Evolutionary conservation across 2,888 invertebrate genomes (phyloP).

Genomic region (Pristionchus exspectatus): DNA sequence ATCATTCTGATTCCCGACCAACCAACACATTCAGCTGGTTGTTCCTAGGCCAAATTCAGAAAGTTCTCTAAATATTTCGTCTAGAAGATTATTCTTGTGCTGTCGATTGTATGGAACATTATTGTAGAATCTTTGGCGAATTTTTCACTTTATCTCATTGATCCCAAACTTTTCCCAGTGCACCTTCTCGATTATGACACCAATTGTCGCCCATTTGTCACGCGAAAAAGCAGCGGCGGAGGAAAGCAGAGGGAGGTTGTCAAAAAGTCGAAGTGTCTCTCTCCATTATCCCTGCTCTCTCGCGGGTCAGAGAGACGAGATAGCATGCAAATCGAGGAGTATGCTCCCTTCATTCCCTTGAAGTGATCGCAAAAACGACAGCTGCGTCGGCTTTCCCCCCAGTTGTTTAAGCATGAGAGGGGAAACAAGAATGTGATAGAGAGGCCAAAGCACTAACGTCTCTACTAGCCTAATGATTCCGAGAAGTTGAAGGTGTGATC

Average conservation of each 20-base stretch:
- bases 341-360: background rate
- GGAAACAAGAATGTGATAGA: background rate
- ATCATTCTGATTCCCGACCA: no score
- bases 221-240: background rate
- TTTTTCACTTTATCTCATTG: no score
- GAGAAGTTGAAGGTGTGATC: no score
- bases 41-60: no score
- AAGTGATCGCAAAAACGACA: conserved; percentile 9
- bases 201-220: conserved; percentile 36
- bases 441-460: background rate
- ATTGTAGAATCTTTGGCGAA: no score
- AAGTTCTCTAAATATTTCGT: no score
- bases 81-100: no score
- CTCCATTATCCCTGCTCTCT: background rate
- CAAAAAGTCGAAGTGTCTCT: background rate
- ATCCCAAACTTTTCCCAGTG: no score
- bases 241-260: background rate
- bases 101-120: no score
- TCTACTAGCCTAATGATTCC: no score
- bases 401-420: background rate
- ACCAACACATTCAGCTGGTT: no score
- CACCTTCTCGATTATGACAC: background rate
- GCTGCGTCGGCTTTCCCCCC: background rate
- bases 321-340: background rate
- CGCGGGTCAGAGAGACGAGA: background rate